A percentile compares a stretch with the other conserved stretches of the same genome.
Evolutionary conservation across 2,888 invertebrate species (phyloP).

Genomic region (Melinaea menophilus): DNA sequence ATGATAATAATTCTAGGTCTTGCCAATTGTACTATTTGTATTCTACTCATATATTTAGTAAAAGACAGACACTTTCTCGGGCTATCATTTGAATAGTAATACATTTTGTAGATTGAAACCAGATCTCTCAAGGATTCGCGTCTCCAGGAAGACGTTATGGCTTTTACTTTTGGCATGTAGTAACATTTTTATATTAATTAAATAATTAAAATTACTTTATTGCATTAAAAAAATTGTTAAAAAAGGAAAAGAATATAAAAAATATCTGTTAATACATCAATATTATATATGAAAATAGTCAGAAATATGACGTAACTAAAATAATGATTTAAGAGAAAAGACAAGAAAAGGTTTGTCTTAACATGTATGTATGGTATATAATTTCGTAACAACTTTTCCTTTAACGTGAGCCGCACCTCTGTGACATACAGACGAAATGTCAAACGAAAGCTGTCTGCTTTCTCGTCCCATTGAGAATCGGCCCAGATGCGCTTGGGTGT

Average conservation of each 20-base stretch:
- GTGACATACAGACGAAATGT: slow-evolving; percentile 45
- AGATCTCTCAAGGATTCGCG: too few species aligned
- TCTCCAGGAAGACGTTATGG: too few species aligned
- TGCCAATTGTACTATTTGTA: slow-evolving; percentile 9
- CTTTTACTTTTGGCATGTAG: too few species aligned
- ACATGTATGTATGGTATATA: not conserved
- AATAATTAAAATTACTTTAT: too few species aligned
- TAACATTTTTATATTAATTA: too few species aligned
- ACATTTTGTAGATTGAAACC: slow-evolving; percentile 3
- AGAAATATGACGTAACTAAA: too few species aligned
- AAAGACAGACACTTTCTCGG: slow-evolving; percentile 18
- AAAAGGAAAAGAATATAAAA: too few species aligned
- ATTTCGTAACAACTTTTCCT: slow-evolving; percentile 27
- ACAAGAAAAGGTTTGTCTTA: too few species aligned
- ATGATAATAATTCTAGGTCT: not conserved
- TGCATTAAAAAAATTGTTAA: too few species aligned
- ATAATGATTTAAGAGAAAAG: too few species aligned
- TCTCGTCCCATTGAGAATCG: slow-evolving; percentile 57
- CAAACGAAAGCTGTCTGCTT: slow-evolving; percentile 48
- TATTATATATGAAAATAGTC: too few species aligned
- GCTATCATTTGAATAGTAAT: slow-evolving; percentile 18
- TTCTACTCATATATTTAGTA: slow-evolving; percentile 11
- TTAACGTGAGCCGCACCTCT: slow-evolving; percentile 33
- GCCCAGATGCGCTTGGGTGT: slow-evolving; percentile 30
- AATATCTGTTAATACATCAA: too few species aligned